phyloP scores from a whole-genome alignment of 1,140 invertebrate species.

The Drosophila chauvacae region DNA sequence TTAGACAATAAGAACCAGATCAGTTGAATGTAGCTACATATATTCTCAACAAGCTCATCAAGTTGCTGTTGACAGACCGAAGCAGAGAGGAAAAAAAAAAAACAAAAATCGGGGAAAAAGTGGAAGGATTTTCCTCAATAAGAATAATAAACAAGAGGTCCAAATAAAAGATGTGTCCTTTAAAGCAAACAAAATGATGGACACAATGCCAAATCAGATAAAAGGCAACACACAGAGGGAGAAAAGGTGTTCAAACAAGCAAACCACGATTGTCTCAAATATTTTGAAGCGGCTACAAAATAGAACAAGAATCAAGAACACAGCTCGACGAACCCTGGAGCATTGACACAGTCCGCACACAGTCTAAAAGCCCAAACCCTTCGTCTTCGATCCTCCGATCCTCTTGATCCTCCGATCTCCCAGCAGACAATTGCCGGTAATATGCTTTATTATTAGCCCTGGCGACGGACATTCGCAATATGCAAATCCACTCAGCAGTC shows the following conservation, averaged over 20 bases:
- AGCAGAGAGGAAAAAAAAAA: neutral
- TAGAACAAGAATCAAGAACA: conserved; percentile 68
- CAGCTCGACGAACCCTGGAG: conserved; percentile 48
- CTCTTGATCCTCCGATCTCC: conserved; percentile 23
- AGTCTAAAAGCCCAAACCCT: conserved; percentile 26
- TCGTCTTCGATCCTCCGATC: conserved; percentile 8
- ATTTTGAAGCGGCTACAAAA: conserved; percentile 79
- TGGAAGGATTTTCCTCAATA: conserved; percentile 68
- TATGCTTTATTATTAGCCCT: conserved; percentile 82
- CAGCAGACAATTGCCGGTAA: conserved; percentile 74
- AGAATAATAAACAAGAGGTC: conserved; percentile 70
- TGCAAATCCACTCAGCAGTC: conserved; percentile 81
- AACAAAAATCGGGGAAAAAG: conserved; percentile 10
- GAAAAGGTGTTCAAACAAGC: conserved; percentile 82
- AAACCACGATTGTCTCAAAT: conserved; percentile 83
- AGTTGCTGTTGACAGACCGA: conserved; percentile 67
- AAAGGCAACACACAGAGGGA: conserved; percentile 60
- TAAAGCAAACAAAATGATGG: conserved; percentile 76
- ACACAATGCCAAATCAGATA: conserved; percentile 79
- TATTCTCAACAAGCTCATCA: conserved; percentile 75
- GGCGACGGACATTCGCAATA: conserved; percentile 59
- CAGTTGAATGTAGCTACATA: conserved; percentile 43
- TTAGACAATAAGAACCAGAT: conserved; percentile 76
- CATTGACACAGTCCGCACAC: conserved; percentile 43
- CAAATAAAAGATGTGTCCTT: conserved; percentile 67